Percentiles rank a stretch among this genome's conserved stretches.
Evolutionary conservation across 2,888 invertebrate species (phyloP).

Genomic region (Parasteatoda lunata): DNA sequence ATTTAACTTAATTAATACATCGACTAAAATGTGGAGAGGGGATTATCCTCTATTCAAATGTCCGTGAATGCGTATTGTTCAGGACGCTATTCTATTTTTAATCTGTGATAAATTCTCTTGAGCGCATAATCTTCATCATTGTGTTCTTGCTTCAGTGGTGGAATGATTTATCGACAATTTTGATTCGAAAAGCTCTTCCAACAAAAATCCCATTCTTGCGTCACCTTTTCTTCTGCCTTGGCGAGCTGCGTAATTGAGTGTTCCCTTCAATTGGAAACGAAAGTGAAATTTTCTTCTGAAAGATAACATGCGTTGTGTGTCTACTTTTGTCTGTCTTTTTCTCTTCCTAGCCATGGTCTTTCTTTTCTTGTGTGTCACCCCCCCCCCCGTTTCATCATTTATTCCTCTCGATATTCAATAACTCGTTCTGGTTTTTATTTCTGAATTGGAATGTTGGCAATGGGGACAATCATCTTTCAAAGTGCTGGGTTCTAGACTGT

Average conservation of each 20-base stretch:
- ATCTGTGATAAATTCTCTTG: conserved; percentile 20
- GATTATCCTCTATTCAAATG: neutral
- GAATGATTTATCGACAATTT: conserved; percentile 36
- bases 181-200: neutral
- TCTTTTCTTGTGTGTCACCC: too few species aligned
- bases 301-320: too few species aligned
- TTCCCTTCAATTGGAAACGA: neutral
- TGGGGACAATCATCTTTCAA: too few species aligned
- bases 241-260: conserved; percentile 5
- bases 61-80: neutral
- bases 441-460: too few species aligned
- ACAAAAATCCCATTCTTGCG: neutral
- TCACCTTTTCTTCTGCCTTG: neutral
- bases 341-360: too few species aligned
- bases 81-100: conserved; percentile 1
- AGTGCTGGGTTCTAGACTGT: too few species aligned
- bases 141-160: neutral
- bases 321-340: too few species aligned
- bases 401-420: too few species aligned
- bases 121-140: conserved; percentile 17
- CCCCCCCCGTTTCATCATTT: too few species aligned
- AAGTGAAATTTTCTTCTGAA: neutral
- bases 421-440: too few species aligned
- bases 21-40: neutral
- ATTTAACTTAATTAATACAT: too few species aligned